Evolutionary conservation across 30 jellyfish, hydroid and myxozoan genomes (phyloP).

Genomic region (Cassiopea xamachana): DNA sequence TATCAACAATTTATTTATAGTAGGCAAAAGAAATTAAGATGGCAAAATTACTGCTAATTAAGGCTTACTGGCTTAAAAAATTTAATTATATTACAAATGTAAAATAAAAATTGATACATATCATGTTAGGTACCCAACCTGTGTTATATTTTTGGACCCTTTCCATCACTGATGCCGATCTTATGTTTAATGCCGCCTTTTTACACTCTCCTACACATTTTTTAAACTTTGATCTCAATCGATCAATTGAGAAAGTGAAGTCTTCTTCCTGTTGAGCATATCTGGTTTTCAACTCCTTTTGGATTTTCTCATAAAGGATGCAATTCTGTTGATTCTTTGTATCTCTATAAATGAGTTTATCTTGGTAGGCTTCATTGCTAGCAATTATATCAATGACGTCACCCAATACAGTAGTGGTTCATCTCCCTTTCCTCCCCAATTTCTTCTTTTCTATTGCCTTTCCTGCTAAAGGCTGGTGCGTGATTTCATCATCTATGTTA

Average conservation of each 20-base stretch:
- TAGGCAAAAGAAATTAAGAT: no score
- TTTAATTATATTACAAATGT: no score
- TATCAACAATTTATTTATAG: no score
- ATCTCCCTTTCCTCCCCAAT: slow-evolving; percentile 24
- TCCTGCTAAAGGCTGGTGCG: background rate
- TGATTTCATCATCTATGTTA: background rate
- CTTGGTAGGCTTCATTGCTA: slow-evolving; percentile 4
- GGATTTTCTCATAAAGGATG: slow-evolving; percentile 17
- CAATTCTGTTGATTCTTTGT: slow-evolving; percentile 35
- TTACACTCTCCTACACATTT: slow-evolving; percentile 22
- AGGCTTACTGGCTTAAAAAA: no score
- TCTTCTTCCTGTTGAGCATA: background rate
- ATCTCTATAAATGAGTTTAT: slow-evolving; percentile 17
- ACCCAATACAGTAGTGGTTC: slow-evolving; percentile 10
- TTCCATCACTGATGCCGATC: slow-evolving; percentile 2
- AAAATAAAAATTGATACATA: no score
- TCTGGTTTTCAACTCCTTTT: slow-evolving; percentile 1
- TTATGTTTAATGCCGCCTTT: slow-evolving; percentile 17
- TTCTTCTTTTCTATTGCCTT: background rate
- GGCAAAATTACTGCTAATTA: no score
- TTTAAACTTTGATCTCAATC: slow-evolving; percentile 18
- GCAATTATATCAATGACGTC: slow-evolving; percentile 24
- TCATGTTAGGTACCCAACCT: no score
- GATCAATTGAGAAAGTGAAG: slow-evolving; percentile 9
- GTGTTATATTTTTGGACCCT: background rate